These are phyloP conservation scores for Autographa gamma DNA, from an alignment of 2,888 invertebrate species.

Conservation along the genomic window DNA sequence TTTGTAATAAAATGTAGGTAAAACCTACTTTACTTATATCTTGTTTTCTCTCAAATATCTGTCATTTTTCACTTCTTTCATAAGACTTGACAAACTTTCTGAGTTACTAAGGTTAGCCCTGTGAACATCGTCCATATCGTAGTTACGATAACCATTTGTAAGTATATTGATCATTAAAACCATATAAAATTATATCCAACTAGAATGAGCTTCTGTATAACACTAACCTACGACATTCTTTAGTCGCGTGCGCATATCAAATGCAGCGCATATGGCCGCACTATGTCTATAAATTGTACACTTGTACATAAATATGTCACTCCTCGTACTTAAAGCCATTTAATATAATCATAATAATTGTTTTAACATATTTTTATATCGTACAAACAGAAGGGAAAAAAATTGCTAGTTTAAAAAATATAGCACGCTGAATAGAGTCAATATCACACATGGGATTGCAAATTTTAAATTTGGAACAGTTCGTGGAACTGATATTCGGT, in stretches of 20 bases:
- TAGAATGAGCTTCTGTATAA: neutral
- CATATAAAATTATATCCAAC: no score
- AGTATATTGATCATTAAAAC: no score
- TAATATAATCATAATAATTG: neutral
- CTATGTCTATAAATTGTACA: neutral
- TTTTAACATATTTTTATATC: neutral
- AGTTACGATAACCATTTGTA: no score
- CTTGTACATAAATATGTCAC: neutral
- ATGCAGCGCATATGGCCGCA: neutral
- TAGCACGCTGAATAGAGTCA: neutral
- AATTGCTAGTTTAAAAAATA: neutral
- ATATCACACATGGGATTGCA: neutral
- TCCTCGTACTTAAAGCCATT: neutral
- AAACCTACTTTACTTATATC: no score
- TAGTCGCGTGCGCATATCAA: neutral
- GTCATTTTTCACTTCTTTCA: no score
- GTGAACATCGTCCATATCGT: no score
- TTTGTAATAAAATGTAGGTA: no score
- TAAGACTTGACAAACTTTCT: no score
- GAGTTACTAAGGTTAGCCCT: no score
- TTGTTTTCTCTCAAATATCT: no score
- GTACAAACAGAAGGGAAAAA: neutral
- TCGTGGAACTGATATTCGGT: constrained; percentile 28
- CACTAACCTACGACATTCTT: neutral
- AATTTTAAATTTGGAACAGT: constrained; percentile 4